Base-by-base conservation (phyloP, 2,113 vertebrate species). In the Xiphophorus hellerii region DNA sequence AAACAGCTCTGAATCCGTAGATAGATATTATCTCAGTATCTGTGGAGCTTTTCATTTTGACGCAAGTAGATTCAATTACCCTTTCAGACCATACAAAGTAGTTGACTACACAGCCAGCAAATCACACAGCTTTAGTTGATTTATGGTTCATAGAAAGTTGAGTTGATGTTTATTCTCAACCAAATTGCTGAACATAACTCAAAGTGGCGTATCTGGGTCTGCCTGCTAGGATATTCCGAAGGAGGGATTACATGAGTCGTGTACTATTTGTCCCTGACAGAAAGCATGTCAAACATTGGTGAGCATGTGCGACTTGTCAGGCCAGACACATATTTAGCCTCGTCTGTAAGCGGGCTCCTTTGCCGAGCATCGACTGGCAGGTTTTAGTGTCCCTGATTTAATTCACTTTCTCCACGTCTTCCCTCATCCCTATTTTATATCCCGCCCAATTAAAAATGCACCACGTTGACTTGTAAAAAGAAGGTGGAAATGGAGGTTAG, bases 401-500 rank as follows among this genome's bases (percentile, higher is more conserved):
- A 81, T 84, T 88, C 73, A 65, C 74, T 89, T 79, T 83, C 78
- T 67, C n/a, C 48, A 77, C 77, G 78, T 89, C 88, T 91, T 77
- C 79, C 88, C 90, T 88, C 91, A 92, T 92, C 79, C 82, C 76
- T 91, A 88, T 93, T 92, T 93, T 84, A 92, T 92, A 80, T 66
- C 65, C 69, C 27, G 67, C 77, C 69, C 82, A 92, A 92, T 95
- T 93, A 94, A 93, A 93, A 91, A 93, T 92, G 87, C 86, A 93
- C 84, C 69, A 76, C 81, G 81, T 89, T 90, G 90, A 92, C 89
- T 90, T 91, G 87, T 91, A 89, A 91, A 87, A 81, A 77, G 74
- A 88, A 91, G 89, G 82, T 84, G 87, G 85, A 86, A 80, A 85
- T 74, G 86, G 84, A 85, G 82, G 87, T 87, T 80, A 82, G 87